Evolutionary conservation across 1,140 invertebrate genomes (phyloP).

Genomic region (Drosophila sp.): DNA sequence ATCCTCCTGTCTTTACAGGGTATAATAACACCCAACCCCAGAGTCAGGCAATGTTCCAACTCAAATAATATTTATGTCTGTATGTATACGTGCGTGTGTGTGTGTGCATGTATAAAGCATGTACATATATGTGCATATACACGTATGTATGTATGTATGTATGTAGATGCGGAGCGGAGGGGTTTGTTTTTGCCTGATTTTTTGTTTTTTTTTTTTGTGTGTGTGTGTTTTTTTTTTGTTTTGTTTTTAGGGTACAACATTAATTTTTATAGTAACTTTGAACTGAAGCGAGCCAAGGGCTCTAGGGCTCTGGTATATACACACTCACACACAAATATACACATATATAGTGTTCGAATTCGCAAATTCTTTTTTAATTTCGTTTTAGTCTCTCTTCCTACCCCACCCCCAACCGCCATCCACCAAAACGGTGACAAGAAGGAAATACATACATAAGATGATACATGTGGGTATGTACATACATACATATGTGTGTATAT

Average conservation of each 20-base stretch:
- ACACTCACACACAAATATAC: slow-evolving; percentile 12
- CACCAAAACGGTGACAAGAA: background rate
- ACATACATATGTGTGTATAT: background rate
- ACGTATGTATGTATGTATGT: slow-evolving; percentile 16
- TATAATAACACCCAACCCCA: background rate
- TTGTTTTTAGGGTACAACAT: slow-evolving; percentile 22
- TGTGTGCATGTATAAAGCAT: background rate
- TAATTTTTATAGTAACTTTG: slow-evolving; percentile 21
- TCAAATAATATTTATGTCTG: slow-evolving; percentile 27
- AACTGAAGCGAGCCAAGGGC: slow-evolving; percentile 12
- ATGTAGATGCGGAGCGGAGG: slow-evolving; percentile 23
- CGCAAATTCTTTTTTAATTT: slow-evolving; percentile 15
- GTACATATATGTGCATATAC: slow-evolving; percentile 9
- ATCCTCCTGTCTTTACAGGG: background rate
- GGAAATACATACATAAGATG: slow-evolving; percentile 10
- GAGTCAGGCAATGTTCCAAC: slow-evolving; percentile 1
- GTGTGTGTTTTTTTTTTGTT: slow-evolving; percentile 7
- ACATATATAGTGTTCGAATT: background rate
- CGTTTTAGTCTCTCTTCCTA: background rate
- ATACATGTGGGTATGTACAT: background rate
- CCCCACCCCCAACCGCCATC: background rate
- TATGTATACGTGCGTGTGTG: slow-evolving; percentile 11
- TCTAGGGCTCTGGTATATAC: slow-evolving; percentile 5
- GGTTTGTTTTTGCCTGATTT: slow-evolving; percentile 22
- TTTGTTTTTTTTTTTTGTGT: slow-evolving; percentile 12